Evolutionary conservation across 2,888 invertebrate species (phyloP).

Genomic region (Notocelia uddmanniana): DNA sequence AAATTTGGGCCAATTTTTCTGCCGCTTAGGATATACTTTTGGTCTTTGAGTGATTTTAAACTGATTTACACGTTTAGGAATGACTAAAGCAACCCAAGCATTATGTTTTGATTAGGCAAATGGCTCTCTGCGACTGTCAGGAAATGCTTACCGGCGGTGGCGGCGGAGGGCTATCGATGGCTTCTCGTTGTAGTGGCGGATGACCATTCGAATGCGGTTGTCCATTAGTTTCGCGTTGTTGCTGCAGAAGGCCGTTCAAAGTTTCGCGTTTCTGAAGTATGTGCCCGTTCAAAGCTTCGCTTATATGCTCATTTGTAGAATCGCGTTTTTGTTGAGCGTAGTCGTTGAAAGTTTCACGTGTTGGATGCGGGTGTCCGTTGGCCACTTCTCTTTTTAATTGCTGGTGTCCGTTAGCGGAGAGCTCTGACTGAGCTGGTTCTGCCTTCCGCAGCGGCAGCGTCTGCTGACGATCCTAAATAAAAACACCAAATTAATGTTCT

Average conservation of each 20-base stretch:
- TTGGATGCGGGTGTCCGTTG: slow-evolving; percentile 84
- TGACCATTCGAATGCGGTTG: slow-evolving; percentile 49
- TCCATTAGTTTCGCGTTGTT: slow-evolving; percentile 51
- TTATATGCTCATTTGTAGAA: slow-evolving; percentile 45
- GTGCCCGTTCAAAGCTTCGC: slow-evolving; percentile 65
- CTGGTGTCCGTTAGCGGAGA: slow-evolving; percentile 38
- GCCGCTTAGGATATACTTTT: no score
- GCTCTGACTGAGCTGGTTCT: slow-evolving; percentile 54
- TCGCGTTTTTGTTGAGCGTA: slow-evolving; percentile 51
- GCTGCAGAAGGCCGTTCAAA: slow-evolving; percentile 41
- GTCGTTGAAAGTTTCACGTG: slow-evolving; percentile 42
- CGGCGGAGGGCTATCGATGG: slow-evolving; percentile 82
- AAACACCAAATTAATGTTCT: slow-evolving; percentile 40
- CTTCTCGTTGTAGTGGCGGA: slow-evolving; percentile 56
- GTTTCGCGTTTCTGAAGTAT: slow-evolving; percentile 76
- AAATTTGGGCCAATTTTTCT: no score
- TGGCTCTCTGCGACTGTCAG: neutral
- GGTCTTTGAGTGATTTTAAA: no score
- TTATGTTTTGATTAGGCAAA: neutral
- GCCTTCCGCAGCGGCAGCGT: slow-evolving; percentile 68
- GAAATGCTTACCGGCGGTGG: slow-evolving; percentile 86
- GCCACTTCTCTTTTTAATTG: slow-evolving; percentile 58
- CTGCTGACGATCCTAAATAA: slow-evolving; percentile 73
- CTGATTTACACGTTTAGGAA: neutral
- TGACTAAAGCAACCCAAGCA: neutral